These are phyloP conservation scores for Euleptes europaea DNA, from an alignment of 2,113 vertebrate species.

Conservation along the genomic window DNA sequence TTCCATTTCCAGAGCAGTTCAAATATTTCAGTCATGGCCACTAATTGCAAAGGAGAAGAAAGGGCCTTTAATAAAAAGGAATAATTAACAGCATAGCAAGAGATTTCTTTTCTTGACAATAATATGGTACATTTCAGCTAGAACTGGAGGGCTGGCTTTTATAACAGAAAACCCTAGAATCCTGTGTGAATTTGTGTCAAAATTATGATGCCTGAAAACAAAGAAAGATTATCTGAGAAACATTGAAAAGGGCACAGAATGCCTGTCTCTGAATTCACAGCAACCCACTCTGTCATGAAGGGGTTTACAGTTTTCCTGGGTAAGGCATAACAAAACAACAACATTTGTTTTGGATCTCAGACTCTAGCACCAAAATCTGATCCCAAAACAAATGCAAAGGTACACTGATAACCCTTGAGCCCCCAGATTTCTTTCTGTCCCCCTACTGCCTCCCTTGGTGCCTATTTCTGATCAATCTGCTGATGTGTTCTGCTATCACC, in stretches of 20 bases:
- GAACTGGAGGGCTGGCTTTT: slow-evolving; percentile 12
- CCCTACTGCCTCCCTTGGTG: no score
- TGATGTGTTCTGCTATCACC: not conserved
- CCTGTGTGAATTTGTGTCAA: not conserved
- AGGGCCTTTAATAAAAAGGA: slow-evolving; percentile 36
- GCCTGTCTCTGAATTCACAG: not conserved
- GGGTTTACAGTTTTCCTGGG: not conserved
- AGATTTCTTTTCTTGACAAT: slow-evolving; percentile 3
- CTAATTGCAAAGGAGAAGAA: slow-evolving; percentile 39
- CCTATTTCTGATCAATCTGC: not conserved
- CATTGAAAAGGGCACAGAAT: not conserved
- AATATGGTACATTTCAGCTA: slow-evolving; percentile 37
- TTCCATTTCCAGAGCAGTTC: not conserved
- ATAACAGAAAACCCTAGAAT: slow-evolving; percentile 14
- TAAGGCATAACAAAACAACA: not conserved
- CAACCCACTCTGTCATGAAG: not conserved
- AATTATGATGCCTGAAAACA: not conserved
- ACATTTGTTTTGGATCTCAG: not conserved
- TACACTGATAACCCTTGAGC: not conserved
- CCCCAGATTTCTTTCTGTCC: not conserved
- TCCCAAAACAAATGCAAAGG: not conserved
- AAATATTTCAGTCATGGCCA: slow-evolving; percentile 22
- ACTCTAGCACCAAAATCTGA: not conserved
- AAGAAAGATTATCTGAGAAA: not conserved
- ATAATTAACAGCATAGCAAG: slow-evolving; percentile 36